Percentiles rank a stretch among this genome's conserved stretches.
Evolutionary conservation across 2,888 invertebrate species (phyloP).

Genomic region (Isoperla grammatica): DNA sequence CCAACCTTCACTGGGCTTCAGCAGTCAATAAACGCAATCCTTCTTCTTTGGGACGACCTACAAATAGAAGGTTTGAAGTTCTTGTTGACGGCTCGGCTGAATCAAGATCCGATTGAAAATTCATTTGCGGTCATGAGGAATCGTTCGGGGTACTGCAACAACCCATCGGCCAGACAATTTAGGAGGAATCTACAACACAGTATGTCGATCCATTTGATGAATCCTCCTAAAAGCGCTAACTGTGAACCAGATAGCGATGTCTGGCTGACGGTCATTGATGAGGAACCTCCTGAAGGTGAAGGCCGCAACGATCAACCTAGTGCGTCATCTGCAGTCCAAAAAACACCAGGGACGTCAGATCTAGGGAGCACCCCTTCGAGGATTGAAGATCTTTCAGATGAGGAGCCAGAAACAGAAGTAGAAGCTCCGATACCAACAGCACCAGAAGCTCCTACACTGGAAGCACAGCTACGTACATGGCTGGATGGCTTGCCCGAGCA

Average conservation of each 20-base stretch:
- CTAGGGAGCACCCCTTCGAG: not conserved
- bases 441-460: not conserved
- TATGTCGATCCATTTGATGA: conserved; percentile 22
- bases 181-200: conserved; percentile 29
- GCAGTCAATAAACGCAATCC: conserved; percentile 32
- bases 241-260: conserved; percentile 25
- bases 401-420: no score
- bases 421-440: no score
- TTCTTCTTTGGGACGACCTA: conserved; percentile 32
- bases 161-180: conserved; percentile 29
- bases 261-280: conserved; percentile 1
- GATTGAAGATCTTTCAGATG: not conserved
- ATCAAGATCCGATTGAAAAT: conserved; percentile 35
- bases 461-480: conserved; percentile 3
- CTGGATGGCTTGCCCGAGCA: conserved; percentile 7
- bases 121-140: conserved; percentile 31
- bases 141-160: conserved; percentile 32
- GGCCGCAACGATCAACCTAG: no score
- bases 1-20: conserved; percentile 33
- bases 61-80: conserved; percentile 27
- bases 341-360: not conserved
- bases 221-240: conserved; percentile 25
- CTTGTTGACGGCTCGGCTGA: conserved; percentile 29
- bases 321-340: not conserved
- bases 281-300: not conserved